Conservation (phyloP, 2,113 vertebrate species). For the Nothoprocta pentlandii region DNA sequence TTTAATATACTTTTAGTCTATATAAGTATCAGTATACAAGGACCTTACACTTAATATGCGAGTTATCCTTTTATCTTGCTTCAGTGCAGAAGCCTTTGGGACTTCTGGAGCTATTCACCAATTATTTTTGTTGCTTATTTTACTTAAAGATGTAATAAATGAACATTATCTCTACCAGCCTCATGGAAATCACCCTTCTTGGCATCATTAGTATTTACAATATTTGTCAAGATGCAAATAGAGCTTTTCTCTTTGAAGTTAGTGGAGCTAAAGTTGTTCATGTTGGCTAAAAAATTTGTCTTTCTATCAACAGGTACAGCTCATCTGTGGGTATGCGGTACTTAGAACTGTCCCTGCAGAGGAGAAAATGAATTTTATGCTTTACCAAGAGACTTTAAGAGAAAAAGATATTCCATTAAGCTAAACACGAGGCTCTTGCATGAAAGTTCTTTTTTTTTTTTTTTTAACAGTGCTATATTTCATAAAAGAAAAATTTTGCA, state of each 20-base stretch:
- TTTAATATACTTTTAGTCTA: background rate
- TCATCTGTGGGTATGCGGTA: background rate
- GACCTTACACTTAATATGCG: background rate
- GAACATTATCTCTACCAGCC: background rate
- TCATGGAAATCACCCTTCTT: background rate
- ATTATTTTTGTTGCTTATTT: background rate
- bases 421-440: background rate
- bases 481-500: background rate
- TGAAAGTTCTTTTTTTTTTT: background rate
- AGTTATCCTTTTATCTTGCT: background rate
- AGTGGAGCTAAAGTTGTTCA: background rate
- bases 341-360: background rate
- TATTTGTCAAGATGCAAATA: background rate
- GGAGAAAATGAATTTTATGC: background rate
- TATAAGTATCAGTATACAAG: too few relatives aligned
- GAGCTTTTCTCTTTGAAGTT: background rate
- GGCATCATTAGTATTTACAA: background rate
- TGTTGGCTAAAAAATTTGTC: background rate
- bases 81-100: background rate
- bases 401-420: background rate
- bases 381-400: background rate
- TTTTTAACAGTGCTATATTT: background rate
- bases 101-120: background rate
- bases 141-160: background rate
- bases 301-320: background rate